Percentiles rank a stretch among this genome's conserved stretches.
Conservation (phyloP, 2,888 invertebrate species). For the Hyalella azteca region DNA sequence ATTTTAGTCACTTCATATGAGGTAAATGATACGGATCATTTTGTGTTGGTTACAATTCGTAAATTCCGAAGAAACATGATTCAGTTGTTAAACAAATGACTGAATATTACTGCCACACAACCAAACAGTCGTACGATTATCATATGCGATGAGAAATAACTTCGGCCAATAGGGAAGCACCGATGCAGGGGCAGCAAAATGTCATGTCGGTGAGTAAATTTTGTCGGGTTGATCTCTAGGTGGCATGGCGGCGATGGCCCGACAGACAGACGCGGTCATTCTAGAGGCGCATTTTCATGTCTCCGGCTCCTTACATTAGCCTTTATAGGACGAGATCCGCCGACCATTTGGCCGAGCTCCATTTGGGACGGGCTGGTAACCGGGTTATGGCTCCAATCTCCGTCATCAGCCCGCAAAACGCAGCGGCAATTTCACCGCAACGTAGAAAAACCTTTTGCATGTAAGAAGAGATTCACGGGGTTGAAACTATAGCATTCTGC, state of each 20-base stretch:
- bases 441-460: slow-evolving; percentile 9
- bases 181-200: too few relatives aligned
- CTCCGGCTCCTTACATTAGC: slow-evolving; percentile 25
- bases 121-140: too few relatives aligned
- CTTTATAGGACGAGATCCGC: slow-evolving; percentile 28
- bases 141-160: too few relatives aligned
- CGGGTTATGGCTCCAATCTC: slow-evolving; percentile 27
- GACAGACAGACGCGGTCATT: neutral
- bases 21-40: too few relatives aligned
- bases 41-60: too few relatives aligned
- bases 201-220: neutral
- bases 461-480: neutral
- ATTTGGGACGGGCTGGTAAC: slow-evolving; percentile 25
- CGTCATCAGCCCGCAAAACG: neutral
- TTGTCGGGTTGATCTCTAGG: slow-evolving; percentile 4
- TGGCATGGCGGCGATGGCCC: neutral
- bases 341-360: slow-evolving; percentile 27
- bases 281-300: slow-evolving; percentile 24
- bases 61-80: too few relatives aligned
- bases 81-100: too few relatives aligned
- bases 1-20: too few relatives aligned
- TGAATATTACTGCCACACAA: too few relatives aligned
- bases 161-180: too few relatives aligned
- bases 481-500: too few relatives aligned
- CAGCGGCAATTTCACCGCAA: neutral